Base-by-base conservation (phyloP, 2,888 invertebrate genomes). In the Serripes groenlandicus region DNA sequence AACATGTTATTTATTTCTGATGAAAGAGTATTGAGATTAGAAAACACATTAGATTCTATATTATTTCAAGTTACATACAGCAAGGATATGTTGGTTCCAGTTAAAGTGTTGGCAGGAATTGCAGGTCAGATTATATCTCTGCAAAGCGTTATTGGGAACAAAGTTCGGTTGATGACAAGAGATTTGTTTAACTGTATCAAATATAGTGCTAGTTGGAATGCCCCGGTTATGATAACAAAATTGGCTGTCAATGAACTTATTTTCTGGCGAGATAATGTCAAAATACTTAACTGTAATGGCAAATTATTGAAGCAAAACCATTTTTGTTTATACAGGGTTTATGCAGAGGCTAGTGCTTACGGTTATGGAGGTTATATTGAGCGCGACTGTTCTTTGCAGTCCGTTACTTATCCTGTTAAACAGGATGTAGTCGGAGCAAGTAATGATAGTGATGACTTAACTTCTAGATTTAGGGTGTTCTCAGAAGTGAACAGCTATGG, bases 111-210 rank as follows among this genome's bases (percentile, higher is more conserved):
- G 9, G 32, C 62, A 32, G 32, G 32, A 32, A n/a, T 62, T 32
- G 69, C 49, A 9, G 23, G 69, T 26, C 42, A 69, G 23, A 69
- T 69, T n/a, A 49, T 37, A 11, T 69, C 69, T 23, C 18, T 69
- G 28, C 49, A 69, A 28, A 69, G 69, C 49, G 69, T 69, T 37
- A 23, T 69, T 21, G 69, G 69, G 9, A 49, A 49, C 28, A 69
- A 49, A 42, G 42, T 37, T 23, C 21, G 69, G 21, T 49, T 69
- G n/a, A 42, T 69, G 52, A 37, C 69, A 26, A 69, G 69, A 69
- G 18, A 26, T 23, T 69, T 69, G 52, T 37, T 49, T 18, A n/a
- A 37, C 28, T 69, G 49, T 52, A 69, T 69, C n/a, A 69, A 69
- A 21, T 9, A 35, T n/a, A 49, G 37, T 37, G 68, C 68, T 11